Percentiles rank a stretch among this genome's conserved stretches.
Evolutionary conservation across 2,113 vertebrate species (phyloP).

Genomic region (Mobula hypostoma): DNA sequence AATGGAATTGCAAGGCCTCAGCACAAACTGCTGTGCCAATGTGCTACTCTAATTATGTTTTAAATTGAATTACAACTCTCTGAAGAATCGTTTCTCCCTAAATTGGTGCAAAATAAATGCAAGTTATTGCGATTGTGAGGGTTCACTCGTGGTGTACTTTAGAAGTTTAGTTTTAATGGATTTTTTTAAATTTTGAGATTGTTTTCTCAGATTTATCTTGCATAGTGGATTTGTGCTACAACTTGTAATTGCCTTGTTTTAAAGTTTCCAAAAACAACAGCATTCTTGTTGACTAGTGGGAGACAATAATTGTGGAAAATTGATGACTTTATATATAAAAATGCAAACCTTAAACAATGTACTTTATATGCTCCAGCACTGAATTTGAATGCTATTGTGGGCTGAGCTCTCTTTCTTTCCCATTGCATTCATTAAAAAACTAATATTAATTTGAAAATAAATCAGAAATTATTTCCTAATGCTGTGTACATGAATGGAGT

Average conservation of each 20-base stretch:
- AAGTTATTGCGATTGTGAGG: neutral
- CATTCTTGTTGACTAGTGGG: neutral
- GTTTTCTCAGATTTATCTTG: neutral
- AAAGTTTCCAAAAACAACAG: neutral
- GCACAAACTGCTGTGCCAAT: no score
- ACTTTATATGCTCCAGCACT: neutral
- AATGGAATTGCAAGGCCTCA: no score
- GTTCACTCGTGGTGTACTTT: neutral
- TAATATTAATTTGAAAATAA: neutral
- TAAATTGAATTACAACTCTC: neutral
- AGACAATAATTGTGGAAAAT: neutral
- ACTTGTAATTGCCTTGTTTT: neutral
- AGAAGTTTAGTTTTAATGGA: neutral
- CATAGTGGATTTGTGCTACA: neutral
- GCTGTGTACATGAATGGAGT: neutral
- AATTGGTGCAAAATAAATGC: neutral
- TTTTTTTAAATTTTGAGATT: neutral
- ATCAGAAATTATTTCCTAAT: neutral
- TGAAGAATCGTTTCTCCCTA: neutral
- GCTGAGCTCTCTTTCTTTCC: neutral
- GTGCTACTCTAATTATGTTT: no score
- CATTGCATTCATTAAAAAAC: neutral
- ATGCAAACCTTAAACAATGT: neutral
- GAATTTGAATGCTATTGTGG: conserved; percentile 18
- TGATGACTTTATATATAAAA: neutral